These are phyloP conservation scores for Acanthisitta chloris DNA, from an alignment of 2,113 vertebrate species.

Conservation along the genomic window DNA sequence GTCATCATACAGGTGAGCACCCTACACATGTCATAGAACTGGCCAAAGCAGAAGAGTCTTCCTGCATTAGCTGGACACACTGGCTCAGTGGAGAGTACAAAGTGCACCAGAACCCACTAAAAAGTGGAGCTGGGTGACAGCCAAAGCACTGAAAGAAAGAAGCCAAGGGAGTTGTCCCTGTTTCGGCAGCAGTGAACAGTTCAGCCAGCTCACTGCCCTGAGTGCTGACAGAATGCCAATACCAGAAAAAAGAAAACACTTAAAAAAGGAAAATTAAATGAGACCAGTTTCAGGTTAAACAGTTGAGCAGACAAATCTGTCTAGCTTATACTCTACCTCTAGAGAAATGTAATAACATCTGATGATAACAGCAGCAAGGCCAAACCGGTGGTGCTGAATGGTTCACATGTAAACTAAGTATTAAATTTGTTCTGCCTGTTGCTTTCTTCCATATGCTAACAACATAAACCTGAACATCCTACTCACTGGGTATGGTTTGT, in stretches of 20 bases:
- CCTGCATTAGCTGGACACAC: background rate
- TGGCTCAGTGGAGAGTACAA: background rate
- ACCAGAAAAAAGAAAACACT: background rate
- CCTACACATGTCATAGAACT: background rate
- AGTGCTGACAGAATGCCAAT: background rate
- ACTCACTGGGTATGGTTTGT: background rate
- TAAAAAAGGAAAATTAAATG: background rate
- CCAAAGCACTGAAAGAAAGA: background rate
- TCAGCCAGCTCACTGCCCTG: background rate
- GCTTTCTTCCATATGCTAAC: background rate
- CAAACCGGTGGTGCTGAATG: background rate
- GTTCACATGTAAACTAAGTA: background rate
- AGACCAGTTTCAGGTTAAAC: background rate
- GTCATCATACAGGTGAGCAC: background rate
- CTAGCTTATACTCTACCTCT: background rate
- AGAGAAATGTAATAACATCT: background rate
- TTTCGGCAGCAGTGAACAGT: background rate
- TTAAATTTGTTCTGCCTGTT: background rate
- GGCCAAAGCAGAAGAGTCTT: background rate
- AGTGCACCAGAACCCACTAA: background rate
- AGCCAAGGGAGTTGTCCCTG: background rate
- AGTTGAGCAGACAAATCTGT: background rate
- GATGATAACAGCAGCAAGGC: background rate
- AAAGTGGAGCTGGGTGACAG: background rate
- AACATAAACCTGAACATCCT: background rate